phyloP scores from a whole-genome alignment of 37 sponge, comb jelly and placozoan species.

The Beroe forskalii region DNA sequence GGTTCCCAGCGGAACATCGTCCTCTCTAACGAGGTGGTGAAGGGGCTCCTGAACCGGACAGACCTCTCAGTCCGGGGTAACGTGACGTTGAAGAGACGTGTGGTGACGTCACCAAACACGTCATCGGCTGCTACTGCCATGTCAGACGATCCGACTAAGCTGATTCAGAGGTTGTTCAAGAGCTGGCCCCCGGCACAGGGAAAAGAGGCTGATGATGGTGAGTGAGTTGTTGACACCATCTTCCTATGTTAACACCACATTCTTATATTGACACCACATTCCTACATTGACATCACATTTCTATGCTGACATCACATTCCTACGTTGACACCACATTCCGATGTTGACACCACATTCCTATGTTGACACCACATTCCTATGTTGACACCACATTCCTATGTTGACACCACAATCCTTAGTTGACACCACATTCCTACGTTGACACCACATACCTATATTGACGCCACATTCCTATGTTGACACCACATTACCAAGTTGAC shows the following conservation, averaged over 20 bases:
- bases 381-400: too few species aligned
- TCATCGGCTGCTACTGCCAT: neutral
- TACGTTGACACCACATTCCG: too few species aligned
- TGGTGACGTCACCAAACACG: neutral
- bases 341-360: too few species aligned
- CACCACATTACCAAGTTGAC: too few species aligned
- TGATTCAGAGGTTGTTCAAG: constrained; percentile 8
- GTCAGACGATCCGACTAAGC: constrained; percentile 23
- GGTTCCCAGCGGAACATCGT: constrained; percentile 30
- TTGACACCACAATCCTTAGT: too few species aligned
- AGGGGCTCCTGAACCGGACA: neutral
- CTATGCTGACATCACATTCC: neutral
- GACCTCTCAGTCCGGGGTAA: constrained; percentile 12
- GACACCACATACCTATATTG: too few species aligned
- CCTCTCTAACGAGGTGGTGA: constrained; percentile 38
- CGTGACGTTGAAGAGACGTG: constrained; percentile 21
- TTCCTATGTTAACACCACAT: too few species aligned
- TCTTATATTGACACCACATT: too few species aligned
- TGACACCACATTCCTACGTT: neutral
- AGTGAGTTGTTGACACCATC: neutral
- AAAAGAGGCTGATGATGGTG: neutral
- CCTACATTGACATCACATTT: too few species aligned
- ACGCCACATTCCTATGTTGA: too few species aligned
- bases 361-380: neutral
- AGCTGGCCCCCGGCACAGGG: constrained; percentile 1